phyloP scores from a whole-genome alignment of 2,888 invertebrate genomes.

The Hetaerina titia region DNA sequence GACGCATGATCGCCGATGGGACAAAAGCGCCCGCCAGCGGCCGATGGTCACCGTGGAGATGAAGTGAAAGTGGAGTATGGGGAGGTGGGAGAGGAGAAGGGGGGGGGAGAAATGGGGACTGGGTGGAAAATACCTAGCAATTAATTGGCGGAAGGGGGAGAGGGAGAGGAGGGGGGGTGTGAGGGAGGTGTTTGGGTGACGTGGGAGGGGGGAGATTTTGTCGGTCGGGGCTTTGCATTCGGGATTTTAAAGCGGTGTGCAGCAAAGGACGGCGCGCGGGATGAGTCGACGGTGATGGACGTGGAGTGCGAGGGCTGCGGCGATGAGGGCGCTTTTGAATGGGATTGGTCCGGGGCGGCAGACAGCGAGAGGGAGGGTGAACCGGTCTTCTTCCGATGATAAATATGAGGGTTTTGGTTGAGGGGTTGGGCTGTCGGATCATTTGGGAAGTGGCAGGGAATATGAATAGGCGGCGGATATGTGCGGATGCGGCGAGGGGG shows the following conservation, averaged over 20 bases:
- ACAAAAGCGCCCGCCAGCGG: neutral
- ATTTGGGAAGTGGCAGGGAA: conserved; percentile 23
- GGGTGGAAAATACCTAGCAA: neutral
- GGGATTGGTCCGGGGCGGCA: neutral
- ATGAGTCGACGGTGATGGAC: conserved; percentile 45
- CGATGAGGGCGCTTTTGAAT: conserved; percentile 21
- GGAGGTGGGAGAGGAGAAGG: neutral
- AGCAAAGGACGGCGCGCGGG: neutral
- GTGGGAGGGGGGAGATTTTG: neutral
- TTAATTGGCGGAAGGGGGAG: neutral
- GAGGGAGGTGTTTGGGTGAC: neutral
- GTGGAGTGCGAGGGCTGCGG: neutral
- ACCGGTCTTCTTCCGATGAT: neutral
- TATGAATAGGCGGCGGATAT: conserved; percentile 49
- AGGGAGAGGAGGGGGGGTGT: neutral
- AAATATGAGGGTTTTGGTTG: conserved; percentile 10
- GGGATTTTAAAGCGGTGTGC: neutral
- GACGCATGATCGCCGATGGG: neutral
- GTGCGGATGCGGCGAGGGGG: neutral
- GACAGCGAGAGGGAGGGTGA: neutral
- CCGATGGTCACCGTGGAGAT: neutral
- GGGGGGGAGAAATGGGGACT: neutral
- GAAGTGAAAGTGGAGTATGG: neutral
- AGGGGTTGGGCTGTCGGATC: neutral
- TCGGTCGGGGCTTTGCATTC: neutral